Evolutionary conservation across 2,888 invertebrate species (phyloP), one percentile per base, ranked within the genome.

Genomic region (Athrips mouffetella): DNA sequence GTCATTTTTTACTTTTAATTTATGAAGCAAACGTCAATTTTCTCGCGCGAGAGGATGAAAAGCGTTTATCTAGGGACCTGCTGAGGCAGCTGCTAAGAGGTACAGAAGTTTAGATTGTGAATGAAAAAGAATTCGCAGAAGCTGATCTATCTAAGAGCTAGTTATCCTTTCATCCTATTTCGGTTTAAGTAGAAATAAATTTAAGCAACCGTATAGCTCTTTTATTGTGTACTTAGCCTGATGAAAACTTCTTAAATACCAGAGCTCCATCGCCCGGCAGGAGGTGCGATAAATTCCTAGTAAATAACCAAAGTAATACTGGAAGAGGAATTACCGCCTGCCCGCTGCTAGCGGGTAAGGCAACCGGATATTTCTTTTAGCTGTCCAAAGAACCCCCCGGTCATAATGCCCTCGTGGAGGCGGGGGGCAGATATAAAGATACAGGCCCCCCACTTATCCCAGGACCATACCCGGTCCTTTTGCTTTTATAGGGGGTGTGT

Each of bases 401-500:
- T 81, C 81, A 85, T 86, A 86, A 87, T 86, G 81, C 82, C 80
- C 79, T 70, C 70, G 73, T 69, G 73, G 73, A 76, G 83, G 81
- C 67, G 64, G 67, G 77, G 75, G 83, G 80, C 77, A 83, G 86
- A 87, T 88, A 88, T 87, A 87, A 86, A 87, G 87, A 88, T 87
- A 87, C 85, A 85, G 84, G 64, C 78, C 80, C 85, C 86, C 87
- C 83, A 83, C 84, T 87, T 86, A 84, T 85, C 85, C 70, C 82
- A 73, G 80, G 82, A 80, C 80, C 76, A 80, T 82, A 76, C 76
- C 81, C 84, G 83, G 85, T 84, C 87, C 86, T 87, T 88, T 87
- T 87, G 84, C 86, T 87, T 88, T 88, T 87, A 87, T 86, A 81
- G 86, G 85, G 87, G 87, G 87, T 87, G 87, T 87, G 84, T 87